Percentiles rank a stretch among this genome's conserved stretches.
phyloP scores from a whole-genome alignment of 2,797 vertebrate genomes.

The Bucorvus abyssinicus region DNA sequence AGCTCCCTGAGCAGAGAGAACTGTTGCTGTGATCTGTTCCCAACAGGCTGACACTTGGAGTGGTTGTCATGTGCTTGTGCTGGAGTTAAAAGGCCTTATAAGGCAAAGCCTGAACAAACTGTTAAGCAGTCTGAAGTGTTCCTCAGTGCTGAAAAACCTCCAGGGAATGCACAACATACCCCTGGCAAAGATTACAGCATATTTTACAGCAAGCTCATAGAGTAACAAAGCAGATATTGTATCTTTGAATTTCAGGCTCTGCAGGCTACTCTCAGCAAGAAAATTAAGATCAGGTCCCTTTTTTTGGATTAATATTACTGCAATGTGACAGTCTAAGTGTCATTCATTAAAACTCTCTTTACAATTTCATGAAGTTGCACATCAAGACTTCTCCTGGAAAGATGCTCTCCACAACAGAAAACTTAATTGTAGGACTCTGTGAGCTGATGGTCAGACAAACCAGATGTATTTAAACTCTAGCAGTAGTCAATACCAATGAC shows the following conservation, averaged over 20 bases:
- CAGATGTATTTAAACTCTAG: not conserved
- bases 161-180: slow-evolving; percentile 75
- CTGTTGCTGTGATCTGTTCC: slow-evolving; percentile 70
- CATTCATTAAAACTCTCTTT: not conserved
- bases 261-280: slow-evolving; percentile 49
- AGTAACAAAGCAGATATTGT: slow-evolving; percentile 75
- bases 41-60: slow-evolving; percentile 62
- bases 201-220: slow-evolving; percentile 66
- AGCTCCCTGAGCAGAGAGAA: not conserved
- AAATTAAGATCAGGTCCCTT: slow-evolving; percentile 34
- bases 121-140: slow-evolving; percentile 73
- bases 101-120: slow-evolving; percentile 77
- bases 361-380: not conserved
- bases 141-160: slow-evolving; percentile 70
- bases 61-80: slow-evolving; percentile 67
- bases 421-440: not conserved
- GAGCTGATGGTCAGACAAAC: not conserved
- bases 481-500: not conserved
- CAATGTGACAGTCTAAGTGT: not conserved
- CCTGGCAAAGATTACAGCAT: slow-evolving; percentile 76
- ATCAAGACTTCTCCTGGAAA: not conserved
- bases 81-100: slow-evolving; percentile 83
- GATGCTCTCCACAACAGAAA: not conserved
- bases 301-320: slow-evolving; percentile 24
- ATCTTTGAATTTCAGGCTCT: slow-evolving; percentile 47